Evolutionary conservation across 2,113 vertebrate species (phyloP).

Genomic region (Symphodus melops): DNA sequence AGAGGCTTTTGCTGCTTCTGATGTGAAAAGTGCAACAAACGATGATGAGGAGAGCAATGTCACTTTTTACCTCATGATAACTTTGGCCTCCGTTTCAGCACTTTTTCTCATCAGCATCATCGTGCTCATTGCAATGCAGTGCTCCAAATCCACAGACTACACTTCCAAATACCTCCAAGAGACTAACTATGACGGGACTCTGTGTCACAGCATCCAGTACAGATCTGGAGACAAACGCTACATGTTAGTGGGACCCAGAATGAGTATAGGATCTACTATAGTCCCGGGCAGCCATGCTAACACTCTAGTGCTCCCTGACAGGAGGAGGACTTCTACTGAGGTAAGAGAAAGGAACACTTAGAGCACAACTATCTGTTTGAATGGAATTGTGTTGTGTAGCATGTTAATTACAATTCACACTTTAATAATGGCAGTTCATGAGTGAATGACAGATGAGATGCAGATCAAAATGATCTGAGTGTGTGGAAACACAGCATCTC

Average conservation of each 20-base stretch:
- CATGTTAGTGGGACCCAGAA: conserved; percentile 61
- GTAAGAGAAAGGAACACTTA: conserved; percentile 52
- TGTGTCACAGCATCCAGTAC: conserved; percentile 57
- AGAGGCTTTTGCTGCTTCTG: conserved; percentile 65
- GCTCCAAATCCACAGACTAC: conserved; percentile 3
- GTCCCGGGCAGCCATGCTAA: background rate
- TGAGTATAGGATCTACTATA: conserved; percentile 33
- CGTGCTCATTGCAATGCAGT: conserved; percentile 1
- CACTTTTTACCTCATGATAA: background rate
- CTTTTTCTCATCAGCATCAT: background rate
- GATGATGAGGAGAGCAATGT: background rate
- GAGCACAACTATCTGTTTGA: no score
- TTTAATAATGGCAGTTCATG: no score
- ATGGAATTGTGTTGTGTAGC: no score
- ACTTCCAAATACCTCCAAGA: background rate
- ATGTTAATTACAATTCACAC: no score
- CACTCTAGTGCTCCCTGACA: background rate
- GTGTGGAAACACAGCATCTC: no score
- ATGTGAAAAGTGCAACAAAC: background rate
- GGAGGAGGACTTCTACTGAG: conserved; percentile 19
- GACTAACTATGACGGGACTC: background rate
- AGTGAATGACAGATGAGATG: no score
- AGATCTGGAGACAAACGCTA: conserved; percentile 58
- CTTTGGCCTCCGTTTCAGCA: background rate
- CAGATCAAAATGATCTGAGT: no score